These are phyloP conservation scores for Lithophane socia DNA, from an alignment of 2,888 invertebrate species.

Conservation along the genomic window DNA sequence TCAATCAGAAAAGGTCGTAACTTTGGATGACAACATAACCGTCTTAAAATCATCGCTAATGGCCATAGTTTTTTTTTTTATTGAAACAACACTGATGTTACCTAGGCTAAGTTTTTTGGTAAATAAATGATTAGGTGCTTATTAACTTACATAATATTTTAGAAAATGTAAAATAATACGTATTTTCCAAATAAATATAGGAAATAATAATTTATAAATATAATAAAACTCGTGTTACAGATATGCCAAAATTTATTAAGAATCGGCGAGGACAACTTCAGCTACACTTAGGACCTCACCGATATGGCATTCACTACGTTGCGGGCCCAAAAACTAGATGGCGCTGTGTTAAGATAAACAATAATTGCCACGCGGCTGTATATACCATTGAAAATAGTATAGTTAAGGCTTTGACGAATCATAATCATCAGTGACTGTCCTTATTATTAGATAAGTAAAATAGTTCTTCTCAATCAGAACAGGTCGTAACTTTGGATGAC, in stretches of 20 bases:
- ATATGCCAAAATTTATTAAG: background rate
- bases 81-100: background rate
- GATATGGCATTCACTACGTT: conserved; percentile 13
- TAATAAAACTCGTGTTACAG: conserved; percentile 14
- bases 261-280: conserved; percentile 19
- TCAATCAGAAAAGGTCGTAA: background rate
- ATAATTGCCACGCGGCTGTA: conserved; percentile 17
- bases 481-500: background rate
- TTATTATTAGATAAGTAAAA: background rate
- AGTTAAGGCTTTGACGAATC: conserved; percentile 7
- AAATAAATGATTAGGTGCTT: background rate
- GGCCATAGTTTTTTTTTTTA: background rate
- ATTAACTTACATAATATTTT: background rate
- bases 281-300: conserved; percentile 15
- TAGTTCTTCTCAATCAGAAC: background rate
- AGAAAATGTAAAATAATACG: background rate
- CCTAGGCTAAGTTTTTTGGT: background rate
- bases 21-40: background rate
- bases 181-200: too few species aligned
- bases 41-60: background rate
- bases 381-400: conserved; percentile 30
- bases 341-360: conserved; percentile 31
- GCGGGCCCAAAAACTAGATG: conserved; percentile 27
- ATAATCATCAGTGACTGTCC: conserved; percentile 34
- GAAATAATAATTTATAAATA: background rate